These are phyloP conservation scores for Azemiops feae DNA, from an alignment of 2,113 vertebrate species.

Conservation along the genomic window DNA sequence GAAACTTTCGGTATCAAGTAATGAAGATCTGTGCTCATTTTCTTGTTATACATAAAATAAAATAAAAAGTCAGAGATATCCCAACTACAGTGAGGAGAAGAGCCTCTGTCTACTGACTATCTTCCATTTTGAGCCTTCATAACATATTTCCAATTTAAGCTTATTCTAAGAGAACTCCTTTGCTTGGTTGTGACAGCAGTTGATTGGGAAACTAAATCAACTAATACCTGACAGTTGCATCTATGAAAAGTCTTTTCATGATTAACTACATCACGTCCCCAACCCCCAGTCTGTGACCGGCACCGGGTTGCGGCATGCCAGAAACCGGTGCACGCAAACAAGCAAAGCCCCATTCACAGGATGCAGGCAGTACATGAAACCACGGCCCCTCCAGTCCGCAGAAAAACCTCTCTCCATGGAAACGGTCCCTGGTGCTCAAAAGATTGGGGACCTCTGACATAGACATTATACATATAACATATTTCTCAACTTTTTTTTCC, in stretches of 20 bases:
- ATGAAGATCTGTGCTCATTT: neutral
- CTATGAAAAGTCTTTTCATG: neutral
- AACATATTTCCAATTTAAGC: neutral
- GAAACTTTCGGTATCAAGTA: neutral
- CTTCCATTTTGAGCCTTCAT: neutral
- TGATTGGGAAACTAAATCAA: neutral
- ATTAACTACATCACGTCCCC: neutral
- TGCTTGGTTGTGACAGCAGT: neutral
- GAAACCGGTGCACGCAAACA: too few relatives aligned
- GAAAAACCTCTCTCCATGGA: too few relatives aligned
- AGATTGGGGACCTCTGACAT: too few relatives aligned
- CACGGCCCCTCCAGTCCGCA: too few relatives aligned
- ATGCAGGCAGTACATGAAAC: too few relatives aligned
- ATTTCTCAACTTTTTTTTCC: neutral
- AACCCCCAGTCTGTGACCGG: too few relatives aligned
- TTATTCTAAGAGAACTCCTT: neutral
- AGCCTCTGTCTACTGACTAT: neutral
- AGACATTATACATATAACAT: neutral
- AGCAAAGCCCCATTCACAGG: too few relatives aligned
- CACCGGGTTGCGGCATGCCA: too few relatives aligned
- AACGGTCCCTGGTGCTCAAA: too few relatives aligned
- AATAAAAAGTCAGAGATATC: neutral
- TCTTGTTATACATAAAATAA: neutral
- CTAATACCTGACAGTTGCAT: neutral
- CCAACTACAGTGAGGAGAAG: neutral